Evolutionary conservation across 2,797 vertebrate genomes (phyloP).

Genomic region (Monodelphis domestica): DNA sequence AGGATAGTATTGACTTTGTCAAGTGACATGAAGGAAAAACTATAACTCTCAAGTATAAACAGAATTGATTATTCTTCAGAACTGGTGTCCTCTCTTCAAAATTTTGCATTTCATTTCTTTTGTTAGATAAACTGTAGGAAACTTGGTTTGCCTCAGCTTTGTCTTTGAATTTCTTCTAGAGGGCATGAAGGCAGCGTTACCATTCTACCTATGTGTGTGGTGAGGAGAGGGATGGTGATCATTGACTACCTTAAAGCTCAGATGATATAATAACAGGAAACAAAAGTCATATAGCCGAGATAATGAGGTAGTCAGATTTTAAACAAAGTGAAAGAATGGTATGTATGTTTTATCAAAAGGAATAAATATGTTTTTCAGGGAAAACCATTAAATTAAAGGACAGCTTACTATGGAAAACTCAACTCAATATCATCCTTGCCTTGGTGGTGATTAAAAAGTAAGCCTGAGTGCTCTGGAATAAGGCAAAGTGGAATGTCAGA

Average conservation of each 20-base stretch:
- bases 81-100: not conserved
- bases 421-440: not conserved
- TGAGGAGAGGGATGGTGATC: not conserved
- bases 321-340: not conserved
- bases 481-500: not conserved
- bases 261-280: not conserved
- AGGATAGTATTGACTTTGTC: constrained; percentile 55
- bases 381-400: not conserved
- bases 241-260: not conserved
- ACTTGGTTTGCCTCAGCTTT: not conserved
- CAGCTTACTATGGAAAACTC: not conserved
- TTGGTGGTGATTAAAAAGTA: not conserved
- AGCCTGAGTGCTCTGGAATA: not conserved
- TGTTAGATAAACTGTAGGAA: constrained; percentile 33
- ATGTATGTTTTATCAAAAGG: not conserved
- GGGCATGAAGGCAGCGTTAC: not conserved
- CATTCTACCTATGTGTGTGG: not conserved
- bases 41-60: constrained; percentile 22
- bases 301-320: not conserved
- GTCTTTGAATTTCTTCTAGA: constrained; percentile 2
- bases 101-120: constrained; percentile 1
- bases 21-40: constrained; percentile 19
- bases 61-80: constrained; percentile 27
- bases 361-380: not conserved
- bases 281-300: not conserved